Base-by-base conservation (phyloP, 1,140 invertebrate genomes). In the Diprion similis region DNA sequence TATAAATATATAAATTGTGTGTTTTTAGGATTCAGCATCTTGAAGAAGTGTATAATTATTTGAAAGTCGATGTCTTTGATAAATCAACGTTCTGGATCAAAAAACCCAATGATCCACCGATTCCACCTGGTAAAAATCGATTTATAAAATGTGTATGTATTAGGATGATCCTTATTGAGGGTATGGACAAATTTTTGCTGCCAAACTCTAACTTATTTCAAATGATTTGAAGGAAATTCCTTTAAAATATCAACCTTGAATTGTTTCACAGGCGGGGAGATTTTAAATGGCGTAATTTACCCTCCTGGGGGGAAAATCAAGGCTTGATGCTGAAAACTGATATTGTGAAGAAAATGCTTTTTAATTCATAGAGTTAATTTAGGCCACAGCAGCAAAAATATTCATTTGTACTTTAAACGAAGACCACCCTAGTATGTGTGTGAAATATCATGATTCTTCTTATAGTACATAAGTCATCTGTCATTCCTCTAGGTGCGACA, bases 51-150 rank as follows among this genome's bases (percentile, higher is more conserved):
- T n/a, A 51, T 75, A 72, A 77, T 76, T 68, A 71, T 64, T 70
- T 83, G 46, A 68, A 68, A 19, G 66, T 68, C 8, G 66, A 18
- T 18, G 71, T 77, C 46, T 80, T 80, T 46, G 75, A 73, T 68
- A 68, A 15, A 47, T 73, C 81, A 10, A 77, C 72, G 64, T 78
- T 84, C 45, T 81, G 83, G 47, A 83, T 84, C 71, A 81, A 80
- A 19, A 82, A 77, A 1, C 86, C 89, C 37, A 82, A 85, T 0
- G 91, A 93, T 80, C 91, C 92, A 9, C 93, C 93, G 0, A 93
- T 94, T 66, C 94, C 94, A 45, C 91, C 92, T 73, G 89, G 84
- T 85, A 80, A 69, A 46, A 18, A 72, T 48, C 48, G 15, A 70
- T 66, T n/a, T 66, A 18, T 66, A 47, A 65, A n/a, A 47, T 10